A percentile compares a stretch with the other conserved stretches of the same genome.
phyloP scores from a whole-genome alignment of 2,113 vertebrate species.

The Neofelis nebulosa region DNA sequence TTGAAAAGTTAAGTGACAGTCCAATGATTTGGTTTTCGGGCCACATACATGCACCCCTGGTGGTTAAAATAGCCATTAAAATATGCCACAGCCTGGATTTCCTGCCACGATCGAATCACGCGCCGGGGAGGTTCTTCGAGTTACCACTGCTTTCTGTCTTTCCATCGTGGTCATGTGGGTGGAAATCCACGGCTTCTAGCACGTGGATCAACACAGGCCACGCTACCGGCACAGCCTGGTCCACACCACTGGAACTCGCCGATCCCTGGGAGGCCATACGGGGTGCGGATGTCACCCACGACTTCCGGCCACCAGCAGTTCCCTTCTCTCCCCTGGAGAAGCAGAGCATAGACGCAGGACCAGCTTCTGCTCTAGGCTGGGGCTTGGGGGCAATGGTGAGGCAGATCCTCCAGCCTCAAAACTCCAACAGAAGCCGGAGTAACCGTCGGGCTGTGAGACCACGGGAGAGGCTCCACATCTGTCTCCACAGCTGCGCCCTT shows the following conservation, averaged over 20 bases:
- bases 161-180: accelerated
- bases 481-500: neutral
- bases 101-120: neutral
- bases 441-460: neutral
- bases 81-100: neutral
- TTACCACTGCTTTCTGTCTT: neutral
- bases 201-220: neutral
- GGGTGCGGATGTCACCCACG: neutral
- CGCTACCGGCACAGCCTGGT: neutral
- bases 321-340: neutral
- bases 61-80: neutral
- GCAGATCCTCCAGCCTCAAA: too few species aligned
- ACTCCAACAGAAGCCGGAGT: neutral
- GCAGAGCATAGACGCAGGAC: accelerated
- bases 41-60: neutral
- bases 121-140: neutral
- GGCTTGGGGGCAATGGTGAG: neutral
- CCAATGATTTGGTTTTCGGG: neutral
- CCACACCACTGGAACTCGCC: neutral
- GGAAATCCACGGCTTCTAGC: neutral
- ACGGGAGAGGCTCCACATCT: neutral
- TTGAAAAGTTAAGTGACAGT: neutral
- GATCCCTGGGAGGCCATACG: neutral
- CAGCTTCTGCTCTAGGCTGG: neutral
- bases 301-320: neutral